phyloP scores from a whole-genome alignment of 2,888 invertebrate genomes.

The Ophion costatus region DNA sequence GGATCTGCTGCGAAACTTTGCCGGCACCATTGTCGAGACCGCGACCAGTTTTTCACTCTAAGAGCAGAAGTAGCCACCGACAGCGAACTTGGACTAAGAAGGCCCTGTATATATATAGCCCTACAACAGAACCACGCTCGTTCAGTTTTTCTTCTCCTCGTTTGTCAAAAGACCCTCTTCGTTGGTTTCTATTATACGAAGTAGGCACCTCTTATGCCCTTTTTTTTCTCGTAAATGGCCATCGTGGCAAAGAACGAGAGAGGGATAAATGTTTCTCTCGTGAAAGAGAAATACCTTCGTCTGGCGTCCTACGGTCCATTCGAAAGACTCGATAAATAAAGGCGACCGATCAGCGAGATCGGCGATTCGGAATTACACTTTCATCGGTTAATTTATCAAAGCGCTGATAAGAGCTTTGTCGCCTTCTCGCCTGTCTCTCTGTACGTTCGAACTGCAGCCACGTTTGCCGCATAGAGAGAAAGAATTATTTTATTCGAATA shows the following conservation, averaged over 20 bases:
- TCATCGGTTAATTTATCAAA: not conserved
- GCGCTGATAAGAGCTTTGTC: too few species aligned
- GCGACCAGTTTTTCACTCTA: constrained; percentile 64
- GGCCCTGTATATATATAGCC: not conserved
- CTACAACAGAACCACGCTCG: constrained; percentile 13
- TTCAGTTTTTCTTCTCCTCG: constrained; percentile 23
- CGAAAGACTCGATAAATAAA: too few species aligned
- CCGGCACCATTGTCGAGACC: constrained; percentile 60
- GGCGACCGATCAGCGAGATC: too few species aligned
- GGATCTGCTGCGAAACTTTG: constrained; percentile 58
- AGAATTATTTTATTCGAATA: too few species aligned
- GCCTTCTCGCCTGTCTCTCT: too few species aligned
- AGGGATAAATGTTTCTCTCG: not conserved
- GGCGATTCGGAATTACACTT: not conserved
- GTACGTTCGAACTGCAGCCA: too few species aligned
- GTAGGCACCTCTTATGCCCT: constrained; percentile 20
- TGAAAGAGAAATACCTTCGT: not conserved
- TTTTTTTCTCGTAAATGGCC: constrained; percentile 56
- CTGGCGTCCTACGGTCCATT: too few species aligned
- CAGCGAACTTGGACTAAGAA: constrained; percentile 28
- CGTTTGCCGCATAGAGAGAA: too few species aligned
- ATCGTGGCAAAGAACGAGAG: constrained; percentile 5
- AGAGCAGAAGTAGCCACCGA: constrained; percentile 38
- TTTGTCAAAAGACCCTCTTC: constrained; percentile 47
- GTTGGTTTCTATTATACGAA: constrained; percentile 27